Base-by-base conservation (phyloP, 2,113 vertebrate genomes). In the Stigmatopora nigra region DNA sequence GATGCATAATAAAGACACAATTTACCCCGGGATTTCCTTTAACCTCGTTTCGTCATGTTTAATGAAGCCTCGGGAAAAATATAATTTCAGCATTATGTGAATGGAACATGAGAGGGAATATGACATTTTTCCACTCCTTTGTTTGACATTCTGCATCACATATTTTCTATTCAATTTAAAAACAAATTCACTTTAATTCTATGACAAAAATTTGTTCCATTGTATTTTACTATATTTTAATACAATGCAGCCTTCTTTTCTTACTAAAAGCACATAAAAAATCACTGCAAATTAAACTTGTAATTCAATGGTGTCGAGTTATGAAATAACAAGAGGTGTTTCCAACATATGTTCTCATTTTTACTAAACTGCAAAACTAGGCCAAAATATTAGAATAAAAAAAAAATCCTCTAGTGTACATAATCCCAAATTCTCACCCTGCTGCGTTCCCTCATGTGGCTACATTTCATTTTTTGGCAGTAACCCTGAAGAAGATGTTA, bases 381-480 rank as follows among this genome's bases (percentile, higher is more conserved):
- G 19, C 19, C 11, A 9, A 20, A 53, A 53, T 22, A 22, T 25
- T 12, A 22, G 20, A 53, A 53, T 1, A 31, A 31, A 3, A 3
- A 31, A 31, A 53, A 22, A 12, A 19, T 19, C 3, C 15, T n/a
- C 56, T 10, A 17, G 7, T 41, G 36, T 60, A 41, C 41, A 60
- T 19, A 38, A 59, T 41, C 20, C 25, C 19, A 31, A 7, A 22
- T 56, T 56, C 5, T 56, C 53, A 22, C 25, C 22, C 25, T 44
- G 20, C 2, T 16, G 41, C 60, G 3, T 46, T 12, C n/a, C 60
- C 38, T 20, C 19, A 31, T 67, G 62, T 60, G 70, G 72, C 71
- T 67, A 68, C 62, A 68, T 73, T 64, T 77, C 63, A 66, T 69
- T 36, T 36, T 61, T 45, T 7, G 57, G 19, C 38, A 35, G 73